Evolutionary conservation across 1,140 invertebrate species (phyloP), one percentile per base, ranked within the genome.

Genomic region (Drosophila seguyi): DNA sequence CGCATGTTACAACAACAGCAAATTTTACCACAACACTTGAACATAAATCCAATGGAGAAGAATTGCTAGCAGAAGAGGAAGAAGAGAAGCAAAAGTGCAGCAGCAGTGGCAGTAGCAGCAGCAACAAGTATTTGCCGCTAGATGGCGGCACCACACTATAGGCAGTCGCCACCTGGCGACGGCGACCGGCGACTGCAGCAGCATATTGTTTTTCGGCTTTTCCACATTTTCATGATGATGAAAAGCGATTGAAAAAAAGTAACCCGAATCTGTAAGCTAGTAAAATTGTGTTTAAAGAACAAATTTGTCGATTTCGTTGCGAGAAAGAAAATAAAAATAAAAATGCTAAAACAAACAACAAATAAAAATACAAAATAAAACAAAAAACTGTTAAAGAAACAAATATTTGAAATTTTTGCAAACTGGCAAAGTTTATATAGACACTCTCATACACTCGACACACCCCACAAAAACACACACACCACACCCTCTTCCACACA

Each of bases 371-470:
- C 52, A 73, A 78, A 59, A 62, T 61, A 61, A 66, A 67, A 62
- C 66, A 50, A 78, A 78, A 67, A 72, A 62, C 60, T 75, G 75
- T 77, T 76, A 76, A 78, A 60, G 56, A 79, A 79, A 50, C 48
- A 69, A 76, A 50, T 69, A 79, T 82, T 86, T 83, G 85, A 81
- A 85, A 81, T 90, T 90, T 88, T 81, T 90, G 85, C 85, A 81
- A 86, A 79, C 82, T 79, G 84, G 76, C 83, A 84, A 87, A 79
- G 79, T 87, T 87, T 84, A 88, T 88, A 87, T 87, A 76, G 73
- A 90, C 84, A 87, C 55, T 63, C 78, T 48, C 60, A 77, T 41
- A 65, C 60, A 65, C 59, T 62, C 45, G 3, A 44, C 38, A 27
- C 48, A 41, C 29, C 31, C 50, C 39, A 76, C 55, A 58, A 25